Evolutionary conservation across 2,888 invertebrate species (phyloP), one percentile per base, ranked within the genome.

Genomic region (Hoplodrina blanda): DNA sequence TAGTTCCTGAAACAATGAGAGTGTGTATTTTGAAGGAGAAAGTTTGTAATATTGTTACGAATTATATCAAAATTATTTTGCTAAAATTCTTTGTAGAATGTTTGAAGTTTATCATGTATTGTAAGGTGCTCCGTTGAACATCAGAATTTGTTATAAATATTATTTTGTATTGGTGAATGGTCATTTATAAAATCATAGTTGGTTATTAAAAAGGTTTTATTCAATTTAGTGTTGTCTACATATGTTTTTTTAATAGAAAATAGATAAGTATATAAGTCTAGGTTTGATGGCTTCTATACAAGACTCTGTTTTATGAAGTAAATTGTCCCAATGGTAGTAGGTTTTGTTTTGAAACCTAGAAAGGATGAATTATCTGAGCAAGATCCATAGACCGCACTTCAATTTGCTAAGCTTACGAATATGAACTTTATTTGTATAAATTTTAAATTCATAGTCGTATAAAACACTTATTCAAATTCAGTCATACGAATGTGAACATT

Each of bases 41-140:
- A 44, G n/a, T 7, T 41, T n/a, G 15, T 11, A 52, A 44, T 44
- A 7, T 8, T 49, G 6, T 6, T 11, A 6, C 7, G 4, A 6
- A n/a, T 2, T 10, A 15, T 25, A 44, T 19, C 2, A 15, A 33
- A 62, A 55, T 25, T 4, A n/a, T 44, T 60, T 30, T 63, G 53
- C n/a, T 56, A 60, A 74, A 79, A 73, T 61, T 62, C 0, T 74
- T 44, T 20, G 37, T 50, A 60, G 60, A 61, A 60, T 65, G 50
- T 50, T 49, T 20, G 6, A 44, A 33, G 49, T 52, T 49, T 46
- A 44, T 44, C 25, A 5, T 46, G 44, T 37, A 37, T 37, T 37
- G 37, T 37, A 30, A 41, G 30, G 59, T 62, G 65, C 62, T 63
- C 79, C 59, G 50, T 41, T 25, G 11, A 25, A 41, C 55, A 63